Evolutionary conservation across 2,113 vertebrate genomes (phyloP).

Genomic region (Podilymbus podiceps): DNA sequence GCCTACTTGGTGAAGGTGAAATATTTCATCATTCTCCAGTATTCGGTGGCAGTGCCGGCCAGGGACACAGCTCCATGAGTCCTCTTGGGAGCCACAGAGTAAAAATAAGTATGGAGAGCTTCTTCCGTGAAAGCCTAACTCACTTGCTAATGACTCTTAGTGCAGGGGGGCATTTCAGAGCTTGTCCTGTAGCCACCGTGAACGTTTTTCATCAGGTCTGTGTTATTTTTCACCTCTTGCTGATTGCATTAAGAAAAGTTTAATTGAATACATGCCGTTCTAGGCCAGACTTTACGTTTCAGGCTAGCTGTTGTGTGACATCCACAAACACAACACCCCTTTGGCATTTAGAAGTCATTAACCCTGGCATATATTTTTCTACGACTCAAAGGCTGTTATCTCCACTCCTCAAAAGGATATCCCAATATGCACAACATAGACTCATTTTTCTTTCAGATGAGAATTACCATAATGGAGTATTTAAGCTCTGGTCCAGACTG

Average conservation of each 20-base stretch:
- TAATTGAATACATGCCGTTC: background rate
- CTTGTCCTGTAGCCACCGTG: background rate
- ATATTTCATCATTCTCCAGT: background rate
- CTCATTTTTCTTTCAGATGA: background rate
- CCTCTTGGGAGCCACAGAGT: background rate
- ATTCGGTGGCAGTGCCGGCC: background rate
- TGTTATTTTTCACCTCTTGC: background rate
- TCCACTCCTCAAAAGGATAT: background rate
- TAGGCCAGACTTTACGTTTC: background rate
- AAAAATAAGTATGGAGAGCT: background rate
- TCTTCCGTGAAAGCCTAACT: background rate
- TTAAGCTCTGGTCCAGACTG: background rate
- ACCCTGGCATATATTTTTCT: background rate
- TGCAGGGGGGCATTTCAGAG: background rate
- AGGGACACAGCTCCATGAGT: background rate
- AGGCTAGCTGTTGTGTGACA: background rate
- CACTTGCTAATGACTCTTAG: background rate
- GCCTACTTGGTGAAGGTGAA: background rate
- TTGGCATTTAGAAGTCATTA: conserved; percentile 7
- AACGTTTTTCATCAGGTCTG: background rate
- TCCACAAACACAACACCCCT: background rate
- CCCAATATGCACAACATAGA: background rate
- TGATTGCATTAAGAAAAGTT: background rate
- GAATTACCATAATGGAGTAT: background rate
- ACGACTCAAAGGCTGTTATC: background rate